phyloP scores from a whole-genome alignment of 2,888 invertebrate genomes.

The Leucoptera coffeella region DNA sequence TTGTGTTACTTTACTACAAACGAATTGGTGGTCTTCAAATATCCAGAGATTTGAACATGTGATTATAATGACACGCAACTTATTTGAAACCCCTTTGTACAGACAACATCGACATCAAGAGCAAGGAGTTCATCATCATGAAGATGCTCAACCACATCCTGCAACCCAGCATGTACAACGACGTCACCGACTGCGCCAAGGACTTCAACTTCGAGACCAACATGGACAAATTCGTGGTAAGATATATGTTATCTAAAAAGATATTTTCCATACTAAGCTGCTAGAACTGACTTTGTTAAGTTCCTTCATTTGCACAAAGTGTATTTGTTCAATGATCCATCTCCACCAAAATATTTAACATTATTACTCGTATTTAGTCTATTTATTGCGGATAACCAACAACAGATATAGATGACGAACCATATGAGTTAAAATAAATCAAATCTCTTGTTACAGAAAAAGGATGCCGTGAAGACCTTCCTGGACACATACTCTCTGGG shows the following conservation, averaged over 20 bases:
- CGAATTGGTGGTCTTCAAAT: not conserved
- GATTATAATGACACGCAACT: no score
- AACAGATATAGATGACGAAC: not conserved
- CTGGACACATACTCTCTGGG: slow-evolving; percentile 47
- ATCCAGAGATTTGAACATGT: no score
- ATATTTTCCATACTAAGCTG: no score
- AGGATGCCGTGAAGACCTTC: slow-evolving; percentile 54
- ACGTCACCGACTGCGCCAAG: slow-evolving; percentile 52
- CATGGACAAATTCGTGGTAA: slow-evolving; percentile 50
- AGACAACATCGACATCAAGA: slow-evolving; percentile 48
- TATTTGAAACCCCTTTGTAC: no score
- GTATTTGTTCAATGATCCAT: no score
- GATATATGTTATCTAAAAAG: no score
- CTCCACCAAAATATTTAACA: no score
- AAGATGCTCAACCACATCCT: slow-evolving; percentile 56
- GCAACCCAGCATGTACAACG: slow-evolving; percentile 54
- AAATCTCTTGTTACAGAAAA: slow-evolving; percentile 28
- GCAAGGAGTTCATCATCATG: slow-evolving; percentile 50
- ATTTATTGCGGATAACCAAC: no score
- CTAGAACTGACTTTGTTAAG: no score
- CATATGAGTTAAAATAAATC: no score
- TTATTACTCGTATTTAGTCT: no score
- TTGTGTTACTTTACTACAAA: not conserved
- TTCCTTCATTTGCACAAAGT: no score
- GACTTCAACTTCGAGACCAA: slow-evolving; percentile 56